Base-by-base conservation (phyloP, 2,797 vertebrate genomes). In the Sebastes minor region DNA sequence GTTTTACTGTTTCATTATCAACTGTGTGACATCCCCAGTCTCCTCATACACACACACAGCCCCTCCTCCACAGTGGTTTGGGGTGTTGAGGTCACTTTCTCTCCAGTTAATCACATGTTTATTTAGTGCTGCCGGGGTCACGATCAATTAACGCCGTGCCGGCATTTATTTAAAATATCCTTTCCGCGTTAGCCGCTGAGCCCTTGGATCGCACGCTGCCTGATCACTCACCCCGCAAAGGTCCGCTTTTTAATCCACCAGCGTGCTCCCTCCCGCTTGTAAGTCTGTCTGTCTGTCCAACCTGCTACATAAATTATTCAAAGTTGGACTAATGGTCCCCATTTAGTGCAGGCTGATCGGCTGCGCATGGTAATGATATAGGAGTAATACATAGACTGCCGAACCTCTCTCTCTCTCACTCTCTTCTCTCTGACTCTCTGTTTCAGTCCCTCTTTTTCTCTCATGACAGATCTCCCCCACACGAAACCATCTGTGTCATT, bases 121-220 rank as follows among this genome's bases (percentile, higher is more conserved):
- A 93, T 94, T 95, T 94, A 94, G 93, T 84, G 87, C 88, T 87
- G 88, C 88, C 42, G 55, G 86, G 92, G 90, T 95, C 93, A 88
- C 55, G 79, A 95, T 95, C 94, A 95, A 95, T 95, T 95, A 95
- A 94, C 90, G 79, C 83, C 73, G 65, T 73, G 87, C 87, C 8
- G 65, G 81, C 82, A 86, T 93, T 95, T 94, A 95, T 95, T 95
- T 91, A 93, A 95, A 94, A 94, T 88, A 94, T 96, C 94, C 94
- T 89, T 85, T 93, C 81, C 66, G 75, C 82, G 92, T 94, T 93
- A 79, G 88, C 83, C 46, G 30, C 61, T 67, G 78, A 91, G 88
- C 87, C 89, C 89, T 83, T 23, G 10, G 77, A 92, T 90, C 77
- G 60, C 85, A 73, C 64, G 12, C 81, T 85, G 88, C 88, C 88